phyloP scores from a whole-genome alignment of 2,888 invertebrate species.

The Eilema sororculum region DNA sequence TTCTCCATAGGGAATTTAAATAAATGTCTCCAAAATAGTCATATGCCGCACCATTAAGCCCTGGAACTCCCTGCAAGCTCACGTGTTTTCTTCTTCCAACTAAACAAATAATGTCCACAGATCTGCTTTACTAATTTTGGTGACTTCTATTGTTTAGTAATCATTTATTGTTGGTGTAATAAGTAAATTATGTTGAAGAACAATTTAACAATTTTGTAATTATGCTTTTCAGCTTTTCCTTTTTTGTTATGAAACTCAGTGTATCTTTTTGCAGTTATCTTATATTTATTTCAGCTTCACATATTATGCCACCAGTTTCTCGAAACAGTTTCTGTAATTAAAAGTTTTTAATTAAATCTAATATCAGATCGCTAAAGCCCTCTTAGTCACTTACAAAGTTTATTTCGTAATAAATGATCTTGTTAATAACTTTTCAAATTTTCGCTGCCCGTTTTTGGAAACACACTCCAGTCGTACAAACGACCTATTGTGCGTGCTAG shows the following conservation, averaged over 20 bases:
- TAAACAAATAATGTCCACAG: no score
- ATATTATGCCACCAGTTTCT: constrained; percentile 12
- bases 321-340: constrained; percentile 30
- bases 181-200: no score
- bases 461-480: constrained; percentile 35
- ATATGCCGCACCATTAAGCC: no score
- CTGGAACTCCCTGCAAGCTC: no score
- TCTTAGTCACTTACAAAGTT: constrained; percentile 48
- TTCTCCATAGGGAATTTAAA: no score
- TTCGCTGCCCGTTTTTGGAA: constrained; percentile 40
- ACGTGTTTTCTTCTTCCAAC: no score
- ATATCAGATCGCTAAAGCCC: constrained; percentile 46
- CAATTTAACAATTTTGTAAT: no score
- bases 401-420: constrained; percentile 55
- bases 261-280: background rate
- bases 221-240: background rate
- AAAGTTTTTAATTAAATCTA: constrained; percentile 53
- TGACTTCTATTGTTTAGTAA: no score
- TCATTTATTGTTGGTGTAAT: no score
- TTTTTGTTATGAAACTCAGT: background rate
- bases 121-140: no score
- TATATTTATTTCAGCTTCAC: background rate
- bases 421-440: constrained; percentile 53
- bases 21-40: no score
- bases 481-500: constrained; percentile 33